These are phyloP conservation scores for Nasonia vitripennis DNA, from an alignment of 1,140 invertebrate genomes.

Conservation along the genomic window DNA sequence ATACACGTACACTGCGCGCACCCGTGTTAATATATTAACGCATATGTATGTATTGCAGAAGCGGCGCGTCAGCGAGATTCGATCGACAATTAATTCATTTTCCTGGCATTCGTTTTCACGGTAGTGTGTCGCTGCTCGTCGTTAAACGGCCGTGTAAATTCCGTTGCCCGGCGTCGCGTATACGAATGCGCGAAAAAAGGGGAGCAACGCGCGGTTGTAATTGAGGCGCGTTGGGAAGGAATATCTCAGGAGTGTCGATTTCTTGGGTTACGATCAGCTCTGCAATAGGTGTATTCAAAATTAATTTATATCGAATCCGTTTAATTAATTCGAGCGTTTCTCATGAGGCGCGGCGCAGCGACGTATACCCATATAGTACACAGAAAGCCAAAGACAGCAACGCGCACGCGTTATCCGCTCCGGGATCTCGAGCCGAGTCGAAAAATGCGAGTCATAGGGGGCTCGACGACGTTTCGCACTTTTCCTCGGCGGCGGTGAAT, in stretches of 20 bases:
- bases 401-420: constrained; percentile 37
- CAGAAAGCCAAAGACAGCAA: background rate
- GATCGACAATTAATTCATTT: constrained; percentile 53
- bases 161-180: background rate
- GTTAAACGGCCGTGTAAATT: constrained; percentile 2
- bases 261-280: too few species aligned
- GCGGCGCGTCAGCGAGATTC: constrained; percentile 9
- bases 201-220: too few species aligned
- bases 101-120: constrained; percentile 33
- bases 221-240: too few species aligned
- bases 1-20: background rate
- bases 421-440: constrained; percentile 35
- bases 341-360: background rate
- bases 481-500: constrained; percentile 41
- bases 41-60: background rate
- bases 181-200: background rate
- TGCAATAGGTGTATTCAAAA: too few species aligned
- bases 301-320: too few species aligned
- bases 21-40: background rate
- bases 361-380: background rate
- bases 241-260: too few species aligned
- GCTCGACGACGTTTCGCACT: constrained; percentile 53
- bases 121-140: background rate
- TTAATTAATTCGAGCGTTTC: background rate
- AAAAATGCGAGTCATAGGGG: constrained; percentile 47